Conservation (phyloP, 1,140 invertebrate species). For the Dendroctonus ponderosae region DNA sequence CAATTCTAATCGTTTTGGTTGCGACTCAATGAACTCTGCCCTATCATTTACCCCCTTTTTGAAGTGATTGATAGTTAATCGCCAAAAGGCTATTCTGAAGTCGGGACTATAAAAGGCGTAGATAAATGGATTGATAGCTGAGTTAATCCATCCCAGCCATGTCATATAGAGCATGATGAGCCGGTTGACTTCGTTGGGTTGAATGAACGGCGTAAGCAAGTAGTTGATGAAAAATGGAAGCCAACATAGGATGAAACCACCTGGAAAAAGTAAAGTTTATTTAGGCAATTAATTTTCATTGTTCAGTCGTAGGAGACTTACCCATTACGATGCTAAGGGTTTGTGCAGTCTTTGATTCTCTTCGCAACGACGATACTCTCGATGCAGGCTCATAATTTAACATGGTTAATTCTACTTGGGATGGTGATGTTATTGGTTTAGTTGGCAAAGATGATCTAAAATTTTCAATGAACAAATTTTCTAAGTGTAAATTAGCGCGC, state of each 20-base stretch:
- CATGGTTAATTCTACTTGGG: constrained; percentile 44
- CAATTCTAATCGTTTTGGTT: constrained; percentile 43
- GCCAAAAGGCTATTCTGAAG: constrained; percentile 81
- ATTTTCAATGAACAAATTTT: not conserved
- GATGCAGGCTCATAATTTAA: constrained; percentile 50
- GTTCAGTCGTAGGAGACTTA: constrained; percentile 3
- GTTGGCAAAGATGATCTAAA: constrained; percentile 41
- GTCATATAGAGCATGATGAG: constrained; percentile 77
- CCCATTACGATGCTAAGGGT: constrained; percentile 89
- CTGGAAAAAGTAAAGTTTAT: constrained; percentile 12
- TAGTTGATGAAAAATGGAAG: constrained; percentile 87
- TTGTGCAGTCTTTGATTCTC: constrained; percentile 85
- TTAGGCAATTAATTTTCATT: not conserved
- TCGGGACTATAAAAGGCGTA: constrained; percentile 85
- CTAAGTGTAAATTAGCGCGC: not conserved
- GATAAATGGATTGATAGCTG: constrained; percentile 83
- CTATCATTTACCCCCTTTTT: constrained; percentile 37
- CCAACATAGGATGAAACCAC: constrained; percentile 87
- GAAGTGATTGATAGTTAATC: constrained; percentile 62
- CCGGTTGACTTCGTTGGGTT: constrained; percentile 56
- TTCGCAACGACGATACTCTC: constrained; percentile 63
- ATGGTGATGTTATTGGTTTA: constrained; percentile 35
- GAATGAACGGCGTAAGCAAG: constrained; percentile 72
- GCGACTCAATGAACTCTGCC: constrained; percentile 44
- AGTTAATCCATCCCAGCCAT: constrained; percentile 93